These are phyloP conservation scores for Patella pellucida DNA, from an alignment of 2,888 invertebrate species.

Conservation along the genomic window DNA sequence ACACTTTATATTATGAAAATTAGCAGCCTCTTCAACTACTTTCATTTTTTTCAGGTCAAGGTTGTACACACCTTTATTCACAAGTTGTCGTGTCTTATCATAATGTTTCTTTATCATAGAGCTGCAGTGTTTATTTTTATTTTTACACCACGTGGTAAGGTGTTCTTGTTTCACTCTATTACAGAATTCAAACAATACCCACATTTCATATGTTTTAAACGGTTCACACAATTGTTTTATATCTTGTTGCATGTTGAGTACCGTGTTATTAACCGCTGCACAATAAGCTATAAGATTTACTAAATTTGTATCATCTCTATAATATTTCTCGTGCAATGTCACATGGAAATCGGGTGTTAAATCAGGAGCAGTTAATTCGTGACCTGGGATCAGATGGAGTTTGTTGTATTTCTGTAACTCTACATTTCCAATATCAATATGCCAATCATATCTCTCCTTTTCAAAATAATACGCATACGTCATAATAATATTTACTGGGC, in stretches of 20 bases:
- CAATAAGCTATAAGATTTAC: neutral
- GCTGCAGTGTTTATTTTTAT: neutral
- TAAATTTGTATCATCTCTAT: neutral
- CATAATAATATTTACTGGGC: conserved; percentile 1
- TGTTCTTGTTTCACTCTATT: neutral
- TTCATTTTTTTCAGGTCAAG: too few relatives aligned
- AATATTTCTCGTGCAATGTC: neutral
- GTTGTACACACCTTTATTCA: too few relatives aligned
- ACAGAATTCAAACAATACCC: neutral
- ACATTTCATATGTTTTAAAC: neutral
- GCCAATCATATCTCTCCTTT: conserved; percentile 1
- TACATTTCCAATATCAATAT: neutral
- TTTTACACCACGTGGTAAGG: neutral
- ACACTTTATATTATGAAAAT: too few relatives aligned
- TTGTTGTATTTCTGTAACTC: neutral
- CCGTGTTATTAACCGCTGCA: neutral
- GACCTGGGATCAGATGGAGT: neutral
- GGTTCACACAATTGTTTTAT: neutral
- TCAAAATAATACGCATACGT: neutral
- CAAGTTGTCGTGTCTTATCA: too few relatives aligned
- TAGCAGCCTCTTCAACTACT: too few relatives aligned
- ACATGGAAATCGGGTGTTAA: neutral
- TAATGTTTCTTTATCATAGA: too few relatives aligned
- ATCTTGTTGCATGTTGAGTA: neutral
- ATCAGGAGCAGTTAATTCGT: neutral